These are phyloP conservation scores for Cassiopea andromeda DNA, from an alignment of 30 jellyfish, hydroid and myxozoan species.

Conservation along the genomic window DNA sequence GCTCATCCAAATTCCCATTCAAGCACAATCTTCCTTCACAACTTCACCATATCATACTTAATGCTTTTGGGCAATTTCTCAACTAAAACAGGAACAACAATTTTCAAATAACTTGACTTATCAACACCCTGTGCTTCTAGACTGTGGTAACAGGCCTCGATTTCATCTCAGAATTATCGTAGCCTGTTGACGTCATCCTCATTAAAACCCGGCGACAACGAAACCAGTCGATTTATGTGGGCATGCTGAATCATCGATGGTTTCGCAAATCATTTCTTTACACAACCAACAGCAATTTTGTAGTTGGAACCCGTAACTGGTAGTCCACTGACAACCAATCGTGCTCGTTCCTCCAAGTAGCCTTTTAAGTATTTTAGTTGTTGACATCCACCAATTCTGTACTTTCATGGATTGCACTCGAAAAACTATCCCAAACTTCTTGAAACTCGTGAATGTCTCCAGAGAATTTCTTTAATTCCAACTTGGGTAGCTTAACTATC, in stretches of 20 bases:
- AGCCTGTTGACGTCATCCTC: neutral
- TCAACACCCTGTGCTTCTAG: slow-evolving; percentile 28
- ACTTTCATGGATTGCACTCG: neutral
- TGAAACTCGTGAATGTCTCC: neutral
- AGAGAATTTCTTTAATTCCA: neutral
- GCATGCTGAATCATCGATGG: slow-evolving; percentile 19
- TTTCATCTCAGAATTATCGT: slow-evolving; percentile 25
- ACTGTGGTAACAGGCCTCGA: slow-evolving; percentile 21
- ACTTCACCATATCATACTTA: slow-evolving; percentile 2
- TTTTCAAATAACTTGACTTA: slow-evolving; percentile 10
- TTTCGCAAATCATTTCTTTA: slow-evolving; percentile 21
- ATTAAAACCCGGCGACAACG: neutral
- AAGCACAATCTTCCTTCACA: neutral
- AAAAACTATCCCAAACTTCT: neutral
- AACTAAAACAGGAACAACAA: slow-evolving; percentile 31
- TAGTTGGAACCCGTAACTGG: slow-evolving; percentile 18
- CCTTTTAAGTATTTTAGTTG: slow-evolving; percentile 12
- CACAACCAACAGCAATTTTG: neutral
- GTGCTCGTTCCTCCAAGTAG: slow-evolving; percentile 25
- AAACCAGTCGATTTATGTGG: slow-evolving; percentile 10
- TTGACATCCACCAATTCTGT: neutral
- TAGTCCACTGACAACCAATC: slow-evolving; percentile 12
- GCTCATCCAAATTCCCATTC: slow-evolving; percentile 34
- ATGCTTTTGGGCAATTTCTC: slow-evolving; percentile 33
- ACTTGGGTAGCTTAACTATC: neutral